Percentiles rank a stretch among this genome's conserved stretches.
phyloP scores from a whole-genome alignment of 2,113 vertebrate genomes.

The Daboia siamensis region DNA sequence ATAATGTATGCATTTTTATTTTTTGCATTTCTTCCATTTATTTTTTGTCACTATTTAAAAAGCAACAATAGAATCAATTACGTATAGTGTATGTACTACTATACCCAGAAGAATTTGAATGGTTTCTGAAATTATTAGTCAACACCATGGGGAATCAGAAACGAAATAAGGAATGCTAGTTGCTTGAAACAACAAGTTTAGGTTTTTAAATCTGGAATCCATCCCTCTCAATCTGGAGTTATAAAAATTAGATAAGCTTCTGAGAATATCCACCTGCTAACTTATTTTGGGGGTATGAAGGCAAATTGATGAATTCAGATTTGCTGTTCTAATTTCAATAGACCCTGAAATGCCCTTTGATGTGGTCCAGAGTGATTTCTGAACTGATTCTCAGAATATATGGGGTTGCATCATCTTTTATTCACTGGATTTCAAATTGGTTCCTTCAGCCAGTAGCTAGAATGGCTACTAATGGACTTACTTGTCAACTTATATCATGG shows the following conservation, averaged over 20 bases:
- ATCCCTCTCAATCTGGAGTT: not conserved
- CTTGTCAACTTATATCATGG: not conserved
- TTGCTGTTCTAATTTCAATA: not conserved
- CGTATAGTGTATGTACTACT: not conserved
- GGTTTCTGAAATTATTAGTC: not conserved
- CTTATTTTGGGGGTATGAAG: not conserved
- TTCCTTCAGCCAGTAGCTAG: not conserved
- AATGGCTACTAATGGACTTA: not conserved
- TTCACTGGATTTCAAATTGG: not conserved
- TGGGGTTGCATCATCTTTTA: not conserved
- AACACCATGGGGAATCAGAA: not conserved
- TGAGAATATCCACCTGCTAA: not conserved
- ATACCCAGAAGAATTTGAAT: not conserved
- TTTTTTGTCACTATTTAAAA: not conserved
- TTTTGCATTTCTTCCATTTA: not conserved
- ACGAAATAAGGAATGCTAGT: not conserved
- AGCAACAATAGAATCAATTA: not conserved
- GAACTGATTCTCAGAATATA: not conserved
- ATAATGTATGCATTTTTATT: not conserved
- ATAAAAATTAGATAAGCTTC: not conserved
- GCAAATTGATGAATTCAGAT: not conserved
- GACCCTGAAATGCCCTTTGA: not conserved
- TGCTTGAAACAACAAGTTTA: not conserved
- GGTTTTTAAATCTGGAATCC: not conserved
- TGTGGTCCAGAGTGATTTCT: not conserved